Conservation (phyloP, 2,797 vertebrate genomes). For the Momotus momota region DNA sequence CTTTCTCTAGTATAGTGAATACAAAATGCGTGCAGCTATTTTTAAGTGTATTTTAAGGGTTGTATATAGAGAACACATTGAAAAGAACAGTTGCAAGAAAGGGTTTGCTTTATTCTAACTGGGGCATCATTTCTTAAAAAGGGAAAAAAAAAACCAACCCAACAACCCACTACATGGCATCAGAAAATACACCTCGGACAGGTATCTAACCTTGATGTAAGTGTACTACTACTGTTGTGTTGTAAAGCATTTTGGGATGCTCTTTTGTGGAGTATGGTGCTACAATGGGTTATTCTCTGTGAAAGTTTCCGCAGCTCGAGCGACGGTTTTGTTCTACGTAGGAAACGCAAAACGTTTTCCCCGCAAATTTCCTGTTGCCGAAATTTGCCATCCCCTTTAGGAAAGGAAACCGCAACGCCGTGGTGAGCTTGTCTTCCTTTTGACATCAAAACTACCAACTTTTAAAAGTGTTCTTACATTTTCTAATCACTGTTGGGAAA, state of each 20-base stretch:
- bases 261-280: slow-evolving; percentile 42
- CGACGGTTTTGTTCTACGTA: neutral
- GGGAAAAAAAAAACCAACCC: neutral
- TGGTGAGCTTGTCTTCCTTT: neutral
- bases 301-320: slow-evolving; percentile 57
- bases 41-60: slow-evolving; percentile 83
- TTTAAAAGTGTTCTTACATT: neutral
- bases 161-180: slow-evolving; percentile 35
- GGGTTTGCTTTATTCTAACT: slow-evolving; percentile 77
- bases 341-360: neutral
- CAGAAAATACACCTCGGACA: slow-evolving; percentile 7
- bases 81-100: slow-evolving; percentile 61
- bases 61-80: slow-evolving; percentile 71
- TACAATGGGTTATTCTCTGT: slow-evolving; percentile 5
- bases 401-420: neutral
- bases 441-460: neutral
- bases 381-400: neutral
- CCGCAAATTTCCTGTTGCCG: neutral
- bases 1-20: slow-evolving; percentile 67
- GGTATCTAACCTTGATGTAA: slow-evolving; percentile 4
- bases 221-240: slow-evolving; percentile 34
- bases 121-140: slow-evolving; percentile 67
- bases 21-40: slow-evolving; percentile 81
- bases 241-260: slow-evolving; percentile 8
- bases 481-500: slow-evolving; percentile 4